A percentile compares a stretch with the other conserved stretches of the same genome.
phyloP scores from a whole-genome alignment of 1,140 invertebrate genomes.

The Drosophila dunni region DNA sequence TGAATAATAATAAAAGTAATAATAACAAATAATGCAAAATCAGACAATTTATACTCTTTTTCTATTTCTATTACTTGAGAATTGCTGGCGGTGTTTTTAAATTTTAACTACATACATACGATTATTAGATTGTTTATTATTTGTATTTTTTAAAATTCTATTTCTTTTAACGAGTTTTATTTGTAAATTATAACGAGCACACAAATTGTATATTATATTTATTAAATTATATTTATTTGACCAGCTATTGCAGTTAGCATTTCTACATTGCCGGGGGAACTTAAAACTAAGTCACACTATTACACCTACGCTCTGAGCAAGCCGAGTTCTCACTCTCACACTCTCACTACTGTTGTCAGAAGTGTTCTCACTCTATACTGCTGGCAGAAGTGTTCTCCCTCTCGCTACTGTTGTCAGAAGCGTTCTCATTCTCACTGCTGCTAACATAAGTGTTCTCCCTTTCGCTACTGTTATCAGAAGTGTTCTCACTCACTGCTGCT shows the following conservation, averaged over 20 bases:
- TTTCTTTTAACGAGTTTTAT: constrained; percentile 12
- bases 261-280: constrained; percentile 3
- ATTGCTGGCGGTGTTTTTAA: not conserved
- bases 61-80: constrained; percentile 7
- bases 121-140: not conserved
- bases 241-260: constrained; percentile 1
- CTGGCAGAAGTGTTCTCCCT: too few species aligned
- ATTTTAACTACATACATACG: not conserved
- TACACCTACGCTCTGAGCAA: too few species aligned
- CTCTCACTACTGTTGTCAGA: too few species aligned
- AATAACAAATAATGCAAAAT: constrained; percentile 1
- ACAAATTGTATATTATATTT: constrained; percentile 31
- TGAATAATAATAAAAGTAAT: constrained; percentile 3
- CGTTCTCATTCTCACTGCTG: too few species aligned
- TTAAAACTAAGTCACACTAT: too few species aligned
- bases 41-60: constrained; percentile 12
- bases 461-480: too few species aligned
- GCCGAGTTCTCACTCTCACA: too few species aligned
- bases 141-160: not conserved
- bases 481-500: too few species aligned
- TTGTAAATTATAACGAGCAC: not conserved
- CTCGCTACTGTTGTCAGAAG: too few species aligned
- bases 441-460: too few species aligned
- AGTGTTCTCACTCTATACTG: too few species aligned
- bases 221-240: constrained; percentile 28